Evolutionary conservation across 2,888 invertebrate species (phyloP).

Genomic region (Stratiomys singularior): DNA sequence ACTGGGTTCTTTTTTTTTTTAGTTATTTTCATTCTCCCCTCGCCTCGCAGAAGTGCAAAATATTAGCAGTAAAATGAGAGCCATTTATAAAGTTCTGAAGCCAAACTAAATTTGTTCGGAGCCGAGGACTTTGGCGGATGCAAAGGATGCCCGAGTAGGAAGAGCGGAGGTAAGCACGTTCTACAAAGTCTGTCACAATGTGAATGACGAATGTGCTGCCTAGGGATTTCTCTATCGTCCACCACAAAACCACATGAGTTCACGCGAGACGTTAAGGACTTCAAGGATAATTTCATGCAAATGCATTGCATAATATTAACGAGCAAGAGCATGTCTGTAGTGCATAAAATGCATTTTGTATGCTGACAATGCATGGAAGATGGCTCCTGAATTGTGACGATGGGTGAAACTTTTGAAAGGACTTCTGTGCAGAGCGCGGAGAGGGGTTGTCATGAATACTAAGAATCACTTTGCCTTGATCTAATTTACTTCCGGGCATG

Average conservation of each 20-base stretch:
- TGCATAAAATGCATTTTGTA: slow-evolving; percentile 31
- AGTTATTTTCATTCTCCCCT: not conserved
- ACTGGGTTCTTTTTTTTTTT: not conserved
- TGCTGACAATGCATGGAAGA: slow-evolving; percentile 7
- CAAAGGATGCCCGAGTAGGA: not conserved
- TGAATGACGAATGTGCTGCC: slow-evolving; percentile 30
- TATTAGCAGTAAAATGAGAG: slow-evolving; percentile 18
- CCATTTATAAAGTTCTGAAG: slow-evolving; percentile 23
- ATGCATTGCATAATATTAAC: slow-evolving; percentile 26
- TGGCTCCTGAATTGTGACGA: not conserved
- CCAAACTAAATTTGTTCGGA: slow-evolving; percentile 14
- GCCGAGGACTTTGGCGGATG: not conserved
- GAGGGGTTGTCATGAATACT: not conserved
- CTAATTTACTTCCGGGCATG: slow-evolving; percentile 14
- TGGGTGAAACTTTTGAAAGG: not conserved
- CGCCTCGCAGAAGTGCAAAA: not conserved
- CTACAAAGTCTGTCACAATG: not conserved
- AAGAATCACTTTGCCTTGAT: slow-evolving; percentile 17
- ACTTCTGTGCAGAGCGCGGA: not conserved
- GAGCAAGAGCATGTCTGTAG: not conserved
- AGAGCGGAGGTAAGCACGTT: not conserved
- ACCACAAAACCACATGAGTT: slow-evolving; percentile 30
- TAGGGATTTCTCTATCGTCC: slow-evolving; percentile 3
- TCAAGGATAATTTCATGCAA: slow-evolving; percentile 38
- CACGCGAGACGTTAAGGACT: slow-evolving; percentile 28